Evolutionary conservation across 2,797 vertebrate genomes (phyloP), one percentile per base, ranked within the genome.

Genomic region (Alcedo quadribrachys): DNA sequence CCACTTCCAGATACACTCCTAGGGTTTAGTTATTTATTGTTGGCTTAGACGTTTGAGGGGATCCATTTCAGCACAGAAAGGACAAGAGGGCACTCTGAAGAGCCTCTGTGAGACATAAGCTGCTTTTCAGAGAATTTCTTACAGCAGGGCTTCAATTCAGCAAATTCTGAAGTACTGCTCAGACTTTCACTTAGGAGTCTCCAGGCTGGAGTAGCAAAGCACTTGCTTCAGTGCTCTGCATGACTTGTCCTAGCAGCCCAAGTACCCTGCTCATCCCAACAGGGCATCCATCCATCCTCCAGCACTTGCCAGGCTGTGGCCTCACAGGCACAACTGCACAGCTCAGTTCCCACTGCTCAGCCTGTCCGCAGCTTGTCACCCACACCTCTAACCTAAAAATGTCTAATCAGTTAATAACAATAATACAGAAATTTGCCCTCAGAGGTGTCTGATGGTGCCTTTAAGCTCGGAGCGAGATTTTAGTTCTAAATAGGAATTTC

Each of bases 401-500:
- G 18, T 62, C 82, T 30, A 42, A 43, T 61, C 12, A 0, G 40
- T 57, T 86, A 61, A 60, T 54, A 70, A 19, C 20, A 60, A 63
- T 69, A 55, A 83, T 60, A n/a, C 69, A 87, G 46, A 82, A 28
- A 50, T 32, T 37, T 15, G 35, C 43, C 71, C 20, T 48, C 13
- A 6, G 51, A 81, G 42, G 57, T 30, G 35, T 69, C 70, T 63
- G 71, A 42, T 42, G 53, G 12, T 58, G 48, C 10, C 53, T 85
- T 77, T 94, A 82, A 94, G 57, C 90, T 93, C 92, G 75, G 61
- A 91, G 89, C 35, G 71, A 68, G 71, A 82, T 90, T 90, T 86
- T 57, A 60, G 35, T 54, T 87, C 42, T 62, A 51, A 80, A 85
- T 95, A 95, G n/a, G 84, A 42, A 86, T 91, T 93, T 87, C 54